Evolutionary conservation across 92 coral and sea anemone genomes (phyloP).

Genomic region (Palythoa heliodiscus): DNA sequence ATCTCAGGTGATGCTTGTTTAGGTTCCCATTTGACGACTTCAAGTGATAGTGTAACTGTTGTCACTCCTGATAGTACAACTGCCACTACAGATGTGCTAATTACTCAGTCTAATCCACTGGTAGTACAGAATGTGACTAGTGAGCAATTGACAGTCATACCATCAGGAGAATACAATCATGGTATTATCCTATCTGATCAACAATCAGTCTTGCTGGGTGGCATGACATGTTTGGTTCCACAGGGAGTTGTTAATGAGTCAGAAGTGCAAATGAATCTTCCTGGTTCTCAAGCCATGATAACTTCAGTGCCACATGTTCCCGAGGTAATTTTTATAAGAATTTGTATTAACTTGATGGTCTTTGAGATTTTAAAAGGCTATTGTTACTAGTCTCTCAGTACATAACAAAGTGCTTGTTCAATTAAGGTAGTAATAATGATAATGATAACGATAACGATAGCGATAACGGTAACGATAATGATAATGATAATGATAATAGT

Average conservation of each 20-base stretch:
- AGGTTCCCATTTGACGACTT: conserved; percentile 25
- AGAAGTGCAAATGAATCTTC: conserved; percentile 65
- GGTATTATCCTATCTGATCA: conserved; percentile 73
- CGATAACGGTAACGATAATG: no score
- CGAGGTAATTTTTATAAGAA: conserved; percentile 5
- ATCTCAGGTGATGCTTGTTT: conserved; percentile 3
- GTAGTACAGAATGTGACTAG: conserved; percentile 17
- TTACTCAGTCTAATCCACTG: conserved; percentile 19
- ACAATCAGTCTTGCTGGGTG: conserved; percentile 71
- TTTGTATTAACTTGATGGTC: no score
- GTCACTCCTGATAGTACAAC: conserved; percentile 33
- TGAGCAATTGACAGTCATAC: conserved; percentile 66
- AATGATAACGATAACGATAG: no score
- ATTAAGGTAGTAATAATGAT: no score
- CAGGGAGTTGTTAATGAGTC: conserved; percentile 69
- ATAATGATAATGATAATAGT: no score
- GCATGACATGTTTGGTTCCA: conserved; percentile 63
- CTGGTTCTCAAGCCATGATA: conserved; percentile 37
- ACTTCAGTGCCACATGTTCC: conserved; percentile 4
- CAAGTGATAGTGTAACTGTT: conserved; percentile 30
- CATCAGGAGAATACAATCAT: conserved; percentile 69
- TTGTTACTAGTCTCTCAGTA: no score
- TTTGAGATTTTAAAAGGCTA: no score
- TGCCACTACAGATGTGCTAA: conserved; percentile 67
- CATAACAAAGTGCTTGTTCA: no score